Base-by-base conservation (phyloP, 2,888 invertebrate genomes). In the Ditylenchus weischeri region DNA sequence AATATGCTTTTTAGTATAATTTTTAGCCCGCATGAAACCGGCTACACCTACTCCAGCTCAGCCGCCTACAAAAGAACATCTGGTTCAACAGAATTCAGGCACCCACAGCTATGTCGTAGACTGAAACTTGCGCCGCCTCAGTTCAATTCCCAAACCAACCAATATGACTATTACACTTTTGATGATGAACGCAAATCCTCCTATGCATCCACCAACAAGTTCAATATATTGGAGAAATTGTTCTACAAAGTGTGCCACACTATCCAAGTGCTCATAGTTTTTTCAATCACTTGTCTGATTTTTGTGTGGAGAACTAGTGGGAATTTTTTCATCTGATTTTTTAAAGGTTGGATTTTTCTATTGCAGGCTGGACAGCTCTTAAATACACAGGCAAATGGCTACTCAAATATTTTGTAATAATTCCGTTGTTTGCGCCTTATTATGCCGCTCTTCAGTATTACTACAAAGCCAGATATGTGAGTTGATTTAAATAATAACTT, bases 31-130 rank as follows among this genome's bases (percentile, higher is more conserved):
- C 72, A 69, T 68, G 69, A 70, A 57, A 75, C 75, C 29, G 69
- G 71, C 51, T 75, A 75, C 63, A 75, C 75, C 29, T 75, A 75
- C 68, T 72, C 74, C 8, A 67, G 72, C 58, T 68, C 68, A 29
- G 62, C 64, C n/a, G 66, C 66, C 5, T 66, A 66, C 48, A 66
- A 66, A 38, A 49, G 62, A 35, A 48, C 58, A 47, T 36, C 51
- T 38, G 66, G 66, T 23, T 61, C 57, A 8, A 29, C 48, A 11
- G 66, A 66, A 21, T 66, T 62, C 38, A 49, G 60, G 18, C 66
- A 66, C 6, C 66, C 66, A 13, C 62, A 62, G 23, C 66, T 66
- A 10, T 66, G 66, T 47, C 54, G 66, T 48, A 50, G 50, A 38
- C 38, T 66, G 38, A 18, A 43, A 19, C 54, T 54, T 1, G 29